These are phyloP conservation scores for Crenuchus spilurus DNA, from an alignment of 2,797 vertebrate genomes.

Conservation along the genomic window DNA sequence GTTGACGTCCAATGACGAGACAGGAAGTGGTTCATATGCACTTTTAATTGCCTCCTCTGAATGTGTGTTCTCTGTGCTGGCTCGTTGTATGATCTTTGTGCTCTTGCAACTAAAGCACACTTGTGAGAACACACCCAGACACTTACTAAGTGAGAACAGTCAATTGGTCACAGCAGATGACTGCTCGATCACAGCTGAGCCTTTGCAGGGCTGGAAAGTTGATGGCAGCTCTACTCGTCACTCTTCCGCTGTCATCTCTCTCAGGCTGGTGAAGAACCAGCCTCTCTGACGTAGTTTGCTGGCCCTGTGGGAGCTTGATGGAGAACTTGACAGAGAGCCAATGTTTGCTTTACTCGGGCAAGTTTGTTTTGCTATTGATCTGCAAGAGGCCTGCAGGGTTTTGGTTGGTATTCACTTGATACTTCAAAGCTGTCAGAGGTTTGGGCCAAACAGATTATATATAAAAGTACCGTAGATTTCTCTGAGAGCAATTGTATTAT, in stretches of 20 bases:
- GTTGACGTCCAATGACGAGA: slow-evolving; percentile 32
- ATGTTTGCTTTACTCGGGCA: slow-evolving; percentile 54
- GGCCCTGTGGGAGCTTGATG: slow-evolving; percentile 49
- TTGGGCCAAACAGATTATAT: background rate
- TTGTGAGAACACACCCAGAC: slow-evolving; percentile 26
- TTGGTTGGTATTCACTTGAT: slow-evolving; percentile 28
- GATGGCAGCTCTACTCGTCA: slow-evolving; percentile 3
- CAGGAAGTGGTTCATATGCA: slow-evolving; percentile 34
- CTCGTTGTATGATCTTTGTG: background rate
- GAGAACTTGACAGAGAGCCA: slow-evolving; percentile 57
- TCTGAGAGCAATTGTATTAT: background rate
- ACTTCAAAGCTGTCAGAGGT: slow-evolving; percentile 39
- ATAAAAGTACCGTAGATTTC: slow-evolving; percentile 16
- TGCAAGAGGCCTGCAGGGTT: slow-evolving; percentile 47
- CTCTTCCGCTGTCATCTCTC: background rate
- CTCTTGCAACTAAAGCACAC: slow-evolving; percentile 17
- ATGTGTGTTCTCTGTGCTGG: background rate
- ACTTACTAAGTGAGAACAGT: slow-evolving; percentile 33
- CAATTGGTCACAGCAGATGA: slow-evolving; percentile 2
- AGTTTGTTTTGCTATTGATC: slow-evolving; percentile 59
- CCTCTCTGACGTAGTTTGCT: slow-evolving; percentile 53
- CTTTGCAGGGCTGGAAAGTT: slow-evolving; percentile 22
- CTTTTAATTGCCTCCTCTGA: slow-evolving; percentile 18
- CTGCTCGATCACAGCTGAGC: slow-evolving; percentile 24
- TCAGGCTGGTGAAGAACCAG: slow-evolving; percentile 48